These are phyloP conservation scores for Triplophysa dalaica DNA, from an alignment of 2,113 vertebrate species.

Conservation along the genomic window DNA sequence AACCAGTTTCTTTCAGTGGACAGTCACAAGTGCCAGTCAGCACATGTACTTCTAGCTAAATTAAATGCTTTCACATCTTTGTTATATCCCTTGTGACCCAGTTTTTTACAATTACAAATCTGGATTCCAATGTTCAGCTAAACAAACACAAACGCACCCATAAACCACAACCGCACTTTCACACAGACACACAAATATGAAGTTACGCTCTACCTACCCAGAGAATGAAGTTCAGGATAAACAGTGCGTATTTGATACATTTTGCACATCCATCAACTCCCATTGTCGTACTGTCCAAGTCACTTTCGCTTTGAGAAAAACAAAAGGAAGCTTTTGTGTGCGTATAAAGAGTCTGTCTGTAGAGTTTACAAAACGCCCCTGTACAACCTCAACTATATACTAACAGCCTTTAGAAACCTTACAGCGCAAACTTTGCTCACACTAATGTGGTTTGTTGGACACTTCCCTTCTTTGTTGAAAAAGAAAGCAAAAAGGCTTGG, in stretches of 20 bases:
- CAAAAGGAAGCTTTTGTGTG: neutral
- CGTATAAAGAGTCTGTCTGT: too few relatives aligned
- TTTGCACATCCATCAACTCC: constrained; percentile 62
- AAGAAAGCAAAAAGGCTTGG: neutral
- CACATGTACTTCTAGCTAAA: too few relatives aligned
- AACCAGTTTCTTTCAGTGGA: neutral
- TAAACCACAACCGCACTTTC: neutral
- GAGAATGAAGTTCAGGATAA: constrained; percentile 70
- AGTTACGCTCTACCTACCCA: constrained; percentile 68
- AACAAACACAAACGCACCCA: constrained; percentile 4
- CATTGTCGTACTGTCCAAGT: constrained; percentile 37
- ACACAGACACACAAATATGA: neutral
- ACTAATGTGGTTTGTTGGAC: neutral
- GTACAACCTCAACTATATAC: neutral
- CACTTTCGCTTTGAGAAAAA: neutral
- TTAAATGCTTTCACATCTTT: neutral
- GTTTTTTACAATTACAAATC: constrained; percentile 9
- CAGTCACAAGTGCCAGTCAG: neutral
- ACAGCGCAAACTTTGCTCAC: neutral
- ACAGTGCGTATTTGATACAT: constrained; percentile 73
- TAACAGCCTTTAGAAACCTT: neutral
- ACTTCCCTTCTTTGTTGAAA: neutral
- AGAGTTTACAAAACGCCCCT: neutral
- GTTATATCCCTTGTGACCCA: constrained; percentile 19
- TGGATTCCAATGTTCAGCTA: neutral